A percentile compares a stretch with the other conserved stretches of the same genome.
These are phyloP conservation scores for Erethizon dorsatum DNA, from an alignment of 2,797 vertebrate species.

Conservation along the genomic window DNA sequence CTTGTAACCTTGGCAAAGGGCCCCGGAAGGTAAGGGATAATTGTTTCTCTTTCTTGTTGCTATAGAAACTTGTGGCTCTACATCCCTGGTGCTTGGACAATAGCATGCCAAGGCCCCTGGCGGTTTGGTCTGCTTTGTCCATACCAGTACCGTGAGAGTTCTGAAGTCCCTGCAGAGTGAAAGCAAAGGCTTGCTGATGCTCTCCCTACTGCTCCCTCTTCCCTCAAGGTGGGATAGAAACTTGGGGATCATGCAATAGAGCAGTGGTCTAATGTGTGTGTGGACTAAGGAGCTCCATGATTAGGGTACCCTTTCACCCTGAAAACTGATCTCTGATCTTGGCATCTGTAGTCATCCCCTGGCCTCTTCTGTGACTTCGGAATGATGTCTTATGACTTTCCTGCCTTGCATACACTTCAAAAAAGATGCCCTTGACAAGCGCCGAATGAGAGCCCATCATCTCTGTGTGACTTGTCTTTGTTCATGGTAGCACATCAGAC, in stretches of 20 bases:
- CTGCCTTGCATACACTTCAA: background rate
- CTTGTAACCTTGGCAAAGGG: slow-evolving; percentile 64
- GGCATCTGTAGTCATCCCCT: background rate
- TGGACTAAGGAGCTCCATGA: background rate
- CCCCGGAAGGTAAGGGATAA: slow-evolving; percentile 67
- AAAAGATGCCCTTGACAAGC: background rate
- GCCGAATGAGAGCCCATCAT: background rate
- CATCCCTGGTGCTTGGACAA: slow-evolving; percentile 44
- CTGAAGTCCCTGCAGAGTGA: background rate
- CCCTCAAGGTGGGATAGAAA: background rate
- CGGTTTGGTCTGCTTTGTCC: slow-evolving; percentile 59
- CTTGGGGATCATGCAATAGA: background rate
- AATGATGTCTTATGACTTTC: background rate
- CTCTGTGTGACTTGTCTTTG: background rate
- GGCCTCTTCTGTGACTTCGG: background rate
- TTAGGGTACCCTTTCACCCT: background rate
- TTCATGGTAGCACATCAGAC: background rate
- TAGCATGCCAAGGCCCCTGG: background rate
- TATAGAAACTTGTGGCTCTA: slow-evolving; percentile 76
- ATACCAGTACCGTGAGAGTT: too few relatives aligned
- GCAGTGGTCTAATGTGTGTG: background rate
- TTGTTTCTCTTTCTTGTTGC: slow-evolving; percentile 73
- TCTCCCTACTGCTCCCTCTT: background rate
- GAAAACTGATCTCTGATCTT: background rate
- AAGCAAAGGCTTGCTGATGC: background rate